Conservation (phyloP, 2,113 vertebrate species). For the Mungos mungo region DNA sequence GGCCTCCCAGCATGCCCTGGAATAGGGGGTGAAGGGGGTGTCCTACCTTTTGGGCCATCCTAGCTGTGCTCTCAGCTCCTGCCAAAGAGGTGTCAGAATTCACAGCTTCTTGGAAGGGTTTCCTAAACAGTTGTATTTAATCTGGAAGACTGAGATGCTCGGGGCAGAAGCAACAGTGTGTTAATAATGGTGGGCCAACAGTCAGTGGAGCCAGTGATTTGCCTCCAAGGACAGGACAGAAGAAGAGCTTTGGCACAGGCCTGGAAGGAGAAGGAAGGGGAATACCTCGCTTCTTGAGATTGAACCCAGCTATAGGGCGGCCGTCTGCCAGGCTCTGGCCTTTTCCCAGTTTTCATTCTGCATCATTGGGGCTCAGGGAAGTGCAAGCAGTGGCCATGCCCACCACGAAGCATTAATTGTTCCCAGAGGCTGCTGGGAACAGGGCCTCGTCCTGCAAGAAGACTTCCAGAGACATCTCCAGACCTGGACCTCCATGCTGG, state of each 20-base stretch:
- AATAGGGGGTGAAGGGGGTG: not conserved
- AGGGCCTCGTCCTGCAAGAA: not conserved
- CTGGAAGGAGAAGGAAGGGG: not conserved
- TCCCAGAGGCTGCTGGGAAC: not conserved
- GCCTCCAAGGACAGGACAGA: not conserved
- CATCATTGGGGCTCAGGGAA: not conserved
- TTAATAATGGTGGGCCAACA: not conserved
- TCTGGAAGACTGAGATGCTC: not conserved
- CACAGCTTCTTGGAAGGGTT: not conserved
- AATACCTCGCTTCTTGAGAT: not conserved
- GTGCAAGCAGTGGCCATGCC: not conserved
- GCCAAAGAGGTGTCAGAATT: too few relatives aligned
- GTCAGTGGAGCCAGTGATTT: not conserved
- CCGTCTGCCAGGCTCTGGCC: not conserved
- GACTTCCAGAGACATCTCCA: not conserved
- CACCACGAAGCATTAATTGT: accelerated
- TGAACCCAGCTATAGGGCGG: not conserved
- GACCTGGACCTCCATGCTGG: not conserved
- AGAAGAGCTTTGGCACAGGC: not conserved
- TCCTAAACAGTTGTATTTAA: not conserved
- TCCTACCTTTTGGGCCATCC: not conserved
- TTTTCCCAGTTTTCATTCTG: not conserved
- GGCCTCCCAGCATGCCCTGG: not conserved
- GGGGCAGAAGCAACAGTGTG: too few relatives aligned
- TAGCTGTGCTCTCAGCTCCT: not conserved